Evolutionary conservation across 2,113 vertebrate species (phyloP).

Genomic region (Gymnocephalus cernua): DNA sequence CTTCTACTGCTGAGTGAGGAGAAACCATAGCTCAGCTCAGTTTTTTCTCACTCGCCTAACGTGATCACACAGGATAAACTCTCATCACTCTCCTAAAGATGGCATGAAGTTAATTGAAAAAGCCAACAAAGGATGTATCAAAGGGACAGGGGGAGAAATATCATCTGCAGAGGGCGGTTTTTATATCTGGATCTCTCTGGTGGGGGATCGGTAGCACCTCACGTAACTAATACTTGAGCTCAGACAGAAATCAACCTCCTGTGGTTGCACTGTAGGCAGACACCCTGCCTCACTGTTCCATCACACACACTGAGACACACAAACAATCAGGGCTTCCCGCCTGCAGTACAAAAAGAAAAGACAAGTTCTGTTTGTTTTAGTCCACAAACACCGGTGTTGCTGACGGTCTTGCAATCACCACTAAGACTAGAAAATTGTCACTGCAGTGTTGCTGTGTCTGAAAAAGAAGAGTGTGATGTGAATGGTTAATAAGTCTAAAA

Average conservation of each 20-base stretch:
- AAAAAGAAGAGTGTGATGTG: not conserved
- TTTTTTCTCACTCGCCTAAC: constrained; percentile 65
- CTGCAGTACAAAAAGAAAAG: not conserved
- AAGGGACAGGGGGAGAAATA: constrained; percentile 37
- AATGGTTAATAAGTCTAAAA: constrained; percentile 14
- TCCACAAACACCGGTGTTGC: not conserved
- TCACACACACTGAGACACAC: constrained; percentile 29
- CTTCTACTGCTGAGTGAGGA: constrained; percentile 49
- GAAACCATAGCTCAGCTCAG: constrained; percentile 45
- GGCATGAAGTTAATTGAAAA: constrained; percentile 78
- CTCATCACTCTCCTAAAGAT: constrained; percentile 69
- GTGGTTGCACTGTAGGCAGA: constrained; percentile 28
- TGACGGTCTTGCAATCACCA: constrained; percentile 2
- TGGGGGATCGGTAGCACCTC: constrained; percentile 2
- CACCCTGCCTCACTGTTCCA: constrained; percentile 7
- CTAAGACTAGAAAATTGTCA: not conserved
- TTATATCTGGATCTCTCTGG: constrained; percentile 26
- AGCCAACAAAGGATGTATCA: constrained; percentile 63
- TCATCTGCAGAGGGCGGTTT: constrained; percentile 31
- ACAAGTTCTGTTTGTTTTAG: not conserved
- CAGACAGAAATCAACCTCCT: constrained; percentile 71
- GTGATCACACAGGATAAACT: constrained; percentile 61
- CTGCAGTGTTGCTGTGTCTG: not conserved
- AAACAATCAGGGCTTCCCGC: constrained; percentile 8
- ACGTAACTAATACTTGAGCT: constrained; percentile 28